A percentile compares a stretch with the other conserved stretches of the same genome.
These are phyloP conservation scores for Drosophila trapezifrons DNA, from an alignment of 1,140 invertebrate genomes.

Conservation along the genomic window DNA sequence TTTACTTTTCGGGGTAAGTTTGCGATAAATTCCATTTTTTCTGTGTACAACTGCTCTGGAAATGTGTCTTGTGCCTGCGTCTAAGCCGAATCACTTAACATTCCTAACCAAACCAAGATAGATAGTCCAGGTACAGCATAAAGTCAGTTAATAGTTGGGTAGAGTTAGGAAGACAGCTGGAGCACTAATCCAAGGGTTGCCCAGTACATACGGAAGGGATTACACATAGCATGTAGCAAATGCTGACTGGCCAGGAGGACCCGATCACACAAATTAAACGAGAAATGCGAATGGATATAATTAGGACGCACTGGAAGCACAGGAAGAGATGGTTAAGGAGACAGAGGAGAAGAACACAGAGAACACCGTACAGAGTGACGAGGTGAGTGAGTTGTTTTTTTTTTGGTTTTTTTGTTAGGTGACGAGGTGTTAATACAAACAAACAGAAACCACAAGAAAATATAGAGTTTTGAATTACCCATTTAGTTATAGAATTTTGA, in stretches of 20 bases:
- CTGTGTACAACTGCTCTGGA: slow-evolving; percentile 28
- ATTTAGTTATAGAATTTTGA: slow-evolving; percentile 72
- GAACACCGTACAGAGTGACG: slow-evolving; percentile 9
- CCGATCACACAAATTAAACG: slow-evolving; percentile 31
- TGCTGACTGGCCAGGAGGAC: slow-evolving; percentile 75
- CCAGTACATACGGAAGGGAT: slow-evolving; percentile 1
- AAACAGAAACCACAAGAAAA: slow-evolving; percentile 60
- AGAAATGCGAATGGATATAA: slow-evolving; percentile 28
- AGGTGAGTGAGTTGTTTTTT: not conserved
- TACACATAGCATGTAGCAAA: slow-evolving; percentile 45
- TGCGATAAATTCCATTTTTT: not conserved
- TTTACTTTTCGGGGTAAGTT: not conserved
- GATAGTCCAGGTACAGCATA: not conserved
- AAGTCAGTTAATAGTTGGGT: slow-evolving; percentile 7
- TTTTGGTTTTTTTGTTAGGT: slow-evolving; percentile 33
- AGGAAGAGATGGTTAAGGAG: slow-evolving; percentile 27
- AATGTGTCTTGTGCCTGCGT: slow-evolving; percentile 57
- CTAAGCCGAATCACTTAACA: slow-evolving; percentile 32
- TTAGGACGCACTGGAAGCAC: slow-evolving; percentile 32
- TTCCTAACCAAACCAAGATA: not conserved
- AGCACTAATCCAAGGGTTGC: not conserved
- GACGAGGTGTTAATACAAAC: slow-evolving; percentile 64
- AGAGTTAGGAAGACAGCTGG: not conserved
- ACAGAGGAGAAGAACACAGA: slow-evolving; percentile 16
- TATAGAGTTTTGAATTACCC: slow-evolving; percentile 71